Percentiles rank a stretch among this genome's conserved stretches.
Evolutionary conservation across 2,797 vertebrate species (phyloP).

Genomic region (Acropternis orthonyx): DNA sequence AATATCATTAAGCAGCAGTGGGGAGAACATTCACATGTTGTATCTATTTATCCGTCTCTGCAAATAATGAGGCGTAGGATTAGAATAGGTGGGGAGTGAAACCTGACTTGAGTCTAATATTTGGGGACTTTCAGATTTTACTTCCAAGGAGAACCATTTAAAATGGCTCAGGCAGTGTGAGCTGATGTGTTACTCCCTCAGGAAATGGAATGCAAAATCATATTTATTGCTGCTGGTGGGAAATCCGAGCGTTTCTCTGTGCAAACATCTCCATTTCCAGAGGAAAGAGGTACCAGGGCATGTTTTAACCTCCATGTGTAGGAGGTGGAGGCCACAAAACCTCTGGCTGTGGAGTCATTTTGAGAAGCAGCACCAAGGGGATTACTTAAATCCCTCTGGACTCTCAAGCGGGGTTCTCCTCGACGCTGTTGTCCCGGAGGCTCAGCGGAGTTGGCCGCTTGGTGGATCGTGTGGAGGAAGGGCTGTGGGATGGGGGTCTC

Average conservation of each 20-base stretch:
- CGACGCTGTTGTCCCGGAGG: not conserved
- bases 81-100: not conserved
- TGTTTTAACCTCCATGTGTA: fast-evolving
- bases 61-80: slow-evolving; percentile 23
- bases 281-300: not conserved
- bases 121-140: not conserved
- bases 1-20: not conserved
- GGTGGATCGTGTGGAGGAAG: not conserved
- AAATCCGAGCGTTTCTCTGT: not conserved
- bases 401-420: not conserved
- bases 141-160: not conserved
- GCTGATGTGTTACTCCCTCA: not conserved
- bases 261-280: not conserved
- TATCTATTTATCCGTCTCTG: not conserved
- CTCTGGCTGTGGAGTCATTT: not conserved
- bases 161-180: not conserved
- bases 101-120: not conserved
- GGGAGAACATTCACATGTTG: not conserved
- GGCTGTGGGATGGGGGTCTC: not conserved
- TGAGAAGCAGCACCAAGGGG: not conserved
- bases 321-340: not conserved
- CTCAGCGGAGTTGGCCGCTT: not conserved
- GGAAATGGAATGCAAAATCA: not conserved
- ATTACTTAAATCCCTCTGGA: not conserved
- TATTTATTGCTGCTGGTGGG: not conserved